Evolutionary conservation across 2,113 vertebrate species (phyloP), one percentile per base, ranked within the genome.

Genomic region (Aegithalos caudatus): DNA sequence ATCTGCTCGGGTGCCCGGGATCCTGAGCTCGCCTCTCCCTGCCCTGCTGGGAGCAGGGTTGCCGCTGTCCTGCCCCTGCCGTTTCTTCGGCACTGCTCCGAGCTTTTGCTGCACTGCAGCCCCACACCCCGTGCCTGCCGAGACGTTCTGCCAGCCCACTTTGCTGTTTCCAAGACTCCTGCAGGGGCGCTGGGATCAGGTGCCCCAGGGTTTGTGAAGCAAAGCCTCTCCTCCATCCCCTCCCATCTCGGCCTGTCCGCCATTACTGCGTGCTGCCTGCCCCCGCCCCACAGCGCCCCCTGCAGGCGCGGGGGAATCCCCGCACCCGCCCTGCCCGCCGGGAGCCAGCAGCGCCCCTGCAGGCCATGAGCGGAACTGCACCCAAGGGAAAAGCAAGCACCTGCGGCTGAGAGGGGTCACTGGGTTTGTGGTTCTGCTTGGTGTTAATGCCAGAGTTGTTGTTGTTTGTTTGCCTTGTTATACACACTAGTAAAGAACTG

Each of bases 201-300:
- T 19, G 44, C 5, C 44, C 31, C 22, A 3, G 11, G 21, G 27
- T 24, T 53, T 18, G 21, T 40, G 35, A 31, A 8, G 37, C 28
- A 3, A 40, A 18, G 21, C 28, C 21, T 40, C 37, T 19, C 50
- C 6, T 10, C 48, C 48, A 3, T 33, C 69, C 50, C 28, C 4
- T 4, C 37, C 37, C 16, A 0, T 4, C 50, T 2, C 1, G 9
- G 65, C 23, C 9, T 0, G 8, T 44, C 65, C 44, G 24, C 44
- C 65, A 67, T 35, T 2, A 2, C 23, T 17, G 5, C 6, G 16
- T 8, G 33, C 64, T 35, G 2, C 29, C 29, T 6, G 29, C 9
- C 11, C 14, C 15, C 53, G 8, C 31, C 0, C 23, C 64, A 35
- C 65, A 35, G 65, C 44, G 33, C 65, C 65, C 65, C 65, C 65